Evolutionary conservation across 2,888 invertebrate genomes (phyloP).

Genomic region (Agapostemon virescens): DNA sequence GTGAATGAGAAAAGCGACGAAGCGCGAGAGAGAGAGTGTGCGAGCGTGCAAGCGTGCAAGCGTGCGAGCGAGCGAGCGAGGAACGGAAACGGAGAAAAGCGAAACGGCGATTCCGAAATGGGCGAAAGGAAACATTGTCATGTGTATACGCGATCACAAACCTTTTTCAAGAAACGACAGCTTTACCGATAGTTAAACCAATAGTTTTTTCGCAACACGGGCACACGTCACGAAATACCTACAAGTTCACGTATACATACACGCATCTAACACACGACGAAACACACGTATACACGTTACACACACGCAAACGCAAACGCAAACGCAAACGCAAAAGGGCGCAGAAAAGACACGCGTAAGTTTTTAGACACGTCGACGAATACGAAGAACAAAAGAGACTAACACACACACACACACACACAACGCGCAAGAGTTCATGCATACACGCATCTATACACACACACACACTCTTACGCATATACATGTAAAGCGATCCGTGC

Average conservation of each 20-base stretch:
- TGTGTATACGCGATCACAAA: constrained; percentile 62
- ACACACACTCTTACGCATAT: constrained; percentile 45
- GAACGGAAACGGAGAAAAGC: constrained; percentile 22
- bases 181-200: constrained; percentile 68
- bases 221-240: constrained; percentile 52
- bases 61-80: too few species aligned
- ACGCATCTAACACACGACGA: constrained; percentile 12
- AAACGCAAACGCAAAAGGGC: constrained; percentile 20
- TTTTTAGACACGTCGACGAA: too few species aligned
- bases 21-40: too few species aligned
- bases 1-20: too few species aligned
- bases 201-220: constrained; percentile 63
- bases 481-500: constrained; percentile 68
- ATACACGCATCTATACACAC: constrained; percentile 29
- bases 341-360: too few species aligned
- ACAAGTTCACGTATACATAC: constrained; percentile 22
- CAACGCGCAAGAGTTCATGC: too few species aligned
- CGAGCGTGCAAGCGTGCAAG: too few species aligned
- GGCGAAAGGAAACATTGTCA: constrained; percentile 54
- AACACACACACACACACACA: constrained; percentile 30
- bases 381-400: too few species aligned
- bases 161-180: constrained; percentile 63
- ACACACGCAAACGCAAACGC: constrained; percentile 41
- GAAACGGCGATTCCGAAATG: constrained; percentile 36
- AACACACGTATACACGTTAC: too few species aligned